A percentile compares a stretch with the other conserved stretches of the same genome.
Conservation (phyloP, 1,140 invertebrate species). For the Heliothis virescens region DNA sequence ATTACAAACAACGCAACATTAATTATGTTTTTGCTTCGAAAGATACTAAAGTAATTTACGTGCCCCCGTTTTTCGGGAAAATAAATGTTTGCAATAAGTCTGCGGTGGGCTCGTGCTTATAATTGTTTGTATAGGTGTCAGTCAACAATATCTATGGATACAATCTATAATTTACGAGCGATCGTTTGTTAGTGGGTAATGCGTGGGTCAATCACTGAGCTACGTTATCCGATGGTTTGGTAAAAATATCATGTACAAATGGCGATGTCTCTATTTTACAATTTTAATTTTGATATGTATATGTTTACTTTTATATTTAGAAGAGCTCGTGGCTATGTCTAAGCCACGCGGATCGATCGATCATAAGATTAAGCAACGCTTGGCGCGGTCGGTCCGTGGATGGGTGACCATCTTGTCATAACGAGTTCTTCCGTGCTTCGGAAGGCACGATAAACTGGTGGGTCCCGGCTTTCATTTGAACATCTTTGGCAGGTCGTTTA, state of each 20-base stretch:
- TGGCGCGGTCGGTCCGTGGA: no score
- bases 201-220: not conserved
- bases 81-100: slow-evolving; percentile 78
- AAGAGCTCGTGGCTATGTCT: no score
- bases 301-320: not conserved
- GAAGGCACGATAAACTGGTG: no score
- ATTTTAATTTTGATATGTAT: not conserved
- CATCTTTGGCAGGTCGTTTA: no score
- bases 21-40: slow-evolving; percentile 81
- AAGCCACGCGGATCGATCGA: no score
- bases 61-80: slow-evolving; percentile 69
- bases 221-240: not conserved
- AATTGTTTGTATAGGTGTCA: slow-evolving; percentile 48
- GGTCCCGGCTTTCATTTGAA: no score
- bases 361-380: no score
- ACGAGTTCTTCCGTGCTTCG: no score
- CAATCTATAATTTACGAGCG: slow-evolving; percentile 18
- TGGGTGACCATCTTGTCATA: no score
- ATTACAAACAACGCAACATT: slow-evolving; percentile 79
- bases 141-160: slow-evolving; percentile 24
- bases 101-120: slow-evolving; percentile 50
- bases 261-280: not conserved
- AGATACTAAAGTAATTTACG: slow-evolving; percentile 75
- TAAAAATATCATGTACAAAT: not conserved
- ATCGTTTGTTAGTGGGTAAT: not conserved